Percentiles rank a stretch among this genome's conserved stretches.
Conservation (phyloP, 2,797 vertebrate species). For the Hapalemur alaotrensis region DNA sequence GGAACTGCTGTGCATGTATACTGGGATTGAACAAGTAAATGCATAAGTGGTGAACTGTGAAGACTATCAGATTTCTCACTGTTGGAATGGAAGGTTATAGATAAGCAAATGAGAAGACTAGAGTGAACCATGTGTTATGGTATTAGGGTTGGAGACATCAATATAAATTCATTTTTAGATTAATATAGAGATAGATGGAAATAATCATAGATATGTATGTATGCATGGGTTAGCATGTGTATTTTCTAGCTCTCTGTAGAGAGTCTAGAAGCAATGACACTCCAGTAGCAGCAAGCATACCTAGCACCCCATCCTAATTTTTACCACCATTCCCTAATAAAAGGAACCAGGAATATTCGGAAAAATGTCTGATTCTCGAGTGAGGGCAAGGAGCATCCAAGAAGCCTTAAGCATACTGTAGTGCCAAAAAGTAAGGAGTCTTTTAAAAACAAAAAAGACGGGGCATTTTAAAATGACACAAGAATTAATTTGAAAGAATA, state of each 20-base stretch:
- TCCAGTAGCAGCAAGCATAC: neutral
- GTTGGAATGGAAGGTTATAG: neutral
- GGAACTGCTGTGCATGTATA: neutral
- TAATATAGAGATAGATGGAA: neutral
- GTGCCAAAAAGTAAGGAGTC: neutral
- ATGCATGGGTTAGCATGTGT: neutral
- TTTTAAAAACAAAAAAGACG: neutral
- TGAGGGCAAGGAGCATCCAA: neutral
- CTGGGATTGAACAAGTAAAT: neutral
- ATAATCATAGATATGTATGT: neutral
- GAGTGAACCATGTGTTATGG: neutral
- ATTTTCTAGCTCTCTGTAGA: neutral
- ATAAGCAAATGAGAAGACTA: neutral
- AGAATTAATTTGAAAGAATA: neutral
- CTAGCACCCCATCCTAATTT: neutral
- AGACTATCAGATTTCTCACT: neutral
- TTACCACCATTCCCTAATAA: neutral
- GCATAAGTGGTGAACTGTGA: neutral
- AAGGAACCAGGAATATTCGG: neutral
- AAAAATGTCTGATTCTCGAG: neutral
- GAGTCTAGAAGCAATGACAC: neutral
- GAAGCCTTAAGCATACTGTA: neutral
- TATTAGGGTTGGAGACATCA: neutral
- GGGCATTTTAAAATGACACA: neutral
- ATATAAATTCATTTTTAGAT: neutral